A percentile compares a stretch with the other conserved stretches of the same genome.
phyloP scores from a whole-genome alignment of 2,797 vertebrate species.

The Clarias fuscus region DNA sequence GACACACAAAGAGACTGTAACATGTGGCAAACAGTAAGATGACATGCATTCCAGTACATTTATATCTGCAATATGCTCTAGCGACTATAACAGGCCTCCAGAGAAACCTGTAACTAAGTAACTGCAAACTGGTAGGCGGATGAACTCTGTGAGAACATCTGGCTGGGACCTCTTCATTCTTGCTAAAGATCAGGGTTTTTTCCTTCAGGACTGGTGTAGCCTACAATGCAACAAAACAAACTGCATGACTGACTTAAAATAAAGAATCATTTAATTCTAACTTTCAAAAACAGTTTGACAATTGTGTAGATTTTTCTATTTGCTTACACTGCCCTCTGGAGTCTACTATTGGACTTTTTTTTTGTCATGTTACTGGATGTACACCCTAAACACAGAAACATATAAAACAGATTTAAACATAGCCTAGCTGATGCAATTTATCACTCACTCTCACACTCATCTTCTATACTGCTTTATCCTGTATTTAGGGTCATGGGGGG shows the following conservation, averaged over 20 bases:
- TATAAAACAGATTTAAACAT: background rate
- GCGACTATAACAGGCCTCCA: conserved; percentile 24
- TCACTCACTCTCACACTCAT: no score
- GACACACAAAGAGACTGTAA: background rate
- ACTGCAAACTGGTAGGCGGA: conserved; percentile 34
- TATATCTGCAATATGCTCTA: conserved; percentile 1
- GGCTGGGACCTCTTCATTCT: conserved; percentile 14
- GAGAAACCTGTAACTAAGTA: conserved; percentile 18
- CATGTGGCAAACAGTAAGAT: background rate
- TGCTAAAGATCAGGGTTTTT: conserved; percentile 1
- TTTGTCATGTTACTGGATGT: background rate
- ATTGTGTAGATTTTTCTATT: background rate
- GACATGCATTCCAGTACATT: background rate
- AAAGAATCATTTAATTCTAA: background rate
- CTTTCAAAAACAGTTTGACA: background rate
- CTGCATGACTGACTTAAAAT: background rate
- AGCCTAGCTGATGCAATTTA: background rate
- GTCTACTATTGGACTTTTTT: background rate
- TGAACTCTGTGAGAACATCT: conserved; percentile 40
- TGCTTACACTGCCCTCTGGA: conserved; percentile 23
- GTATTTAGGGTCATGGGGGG: no score
- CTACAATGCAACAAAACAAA: background rate
- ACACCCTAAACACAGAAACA: background rate
- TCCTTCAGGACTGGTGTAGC: background rate
- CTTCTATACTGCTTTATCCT: no score